Evolutionary conservation across 2,888 invertebrate species (phyloP).

Genomic region (Uropetala carovei): DNA sequence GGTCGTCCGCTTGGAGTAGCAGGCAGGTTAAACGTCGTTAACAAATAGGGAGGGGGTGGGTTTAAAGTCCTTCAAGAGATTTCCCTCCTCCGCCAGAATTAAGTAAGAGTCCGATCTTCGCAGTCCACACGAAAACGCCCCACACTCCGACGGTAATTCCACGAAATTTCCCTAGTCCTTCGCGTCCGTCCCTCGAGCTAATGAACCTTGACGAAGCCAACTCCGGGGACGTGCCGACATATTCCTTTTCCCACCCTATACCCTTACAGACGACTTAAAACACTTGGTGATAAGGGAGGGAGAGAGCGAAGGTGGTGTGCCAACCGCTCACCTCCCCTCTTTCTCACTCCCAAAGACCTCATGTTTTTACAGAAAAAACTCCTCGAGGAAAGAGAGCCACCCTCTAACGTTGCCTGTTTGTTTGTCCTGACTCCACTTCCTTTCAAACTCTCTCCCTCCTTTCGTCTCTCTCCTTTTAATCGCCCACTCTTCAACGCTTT

Average conservation of each 20-base stretch:
- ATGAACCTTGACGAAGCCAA: neutral
- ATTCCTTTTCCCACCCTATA: neutral
- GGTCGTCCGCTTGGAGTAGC: neutral
- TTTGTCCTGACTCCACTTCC: neutral
- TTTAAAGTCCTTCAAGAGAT: neutral
- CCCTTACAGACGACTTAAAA: neutral
- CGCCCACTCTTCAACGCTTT: neutral
- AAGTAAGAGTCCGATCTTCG: neutral
- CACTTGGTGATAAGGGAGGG: neutral
- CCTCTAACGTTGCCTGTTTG: neutral
- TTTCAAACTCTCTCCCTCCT: too few relatives aligned
- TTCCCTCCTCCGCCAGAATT: neutral
- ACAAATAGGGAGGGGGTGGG: neutral
- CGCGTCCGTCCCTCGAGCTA: neutral
- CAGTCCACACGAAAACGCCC: neutral
- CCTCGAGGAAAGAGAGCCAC: neutral
- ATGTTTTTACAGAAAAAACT: neutral
- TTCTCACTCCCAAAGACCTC: neutral
- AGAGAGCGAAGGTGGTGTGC: neutral
- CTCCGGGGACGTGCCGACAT: neutral
- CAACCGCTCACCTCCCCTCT: neutral
- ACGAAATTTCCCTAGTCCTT: neutral
- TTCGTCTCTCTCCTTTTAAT: neutral
- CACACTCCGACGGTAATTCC: neutral
- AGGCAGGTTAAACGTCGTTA: neutral